Conservation (phyloP, 1,140 invertebrate genomes). For the Apis dorsata region DNA sequence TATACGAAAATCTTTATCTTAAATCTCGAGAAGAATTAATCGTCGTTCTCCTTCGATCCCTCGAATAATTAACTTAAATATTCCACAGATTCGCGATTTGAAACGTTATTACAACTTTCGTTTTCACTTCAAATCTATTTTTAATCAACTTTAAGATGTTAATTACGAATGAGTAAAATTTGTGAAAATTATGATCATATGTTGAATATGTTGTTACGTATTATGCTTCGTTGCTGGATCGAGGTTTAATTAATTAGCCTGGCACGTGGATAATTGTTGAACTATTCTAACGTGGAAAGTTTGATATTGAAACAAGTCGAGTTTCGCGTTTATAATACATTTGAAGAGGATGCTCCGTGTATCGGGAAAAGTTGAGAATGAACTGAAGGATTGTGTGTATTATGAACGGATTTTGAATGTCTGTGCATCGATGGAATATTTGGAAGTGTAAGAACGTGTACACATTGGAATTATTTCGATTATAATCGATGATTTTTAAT, state of each 20-base stretch:
- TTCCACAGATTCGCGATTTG: not conserved
- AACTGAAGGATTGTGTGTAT: not conserved
- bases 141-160: not conserved
- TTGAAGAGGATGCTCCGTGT: not conserved
- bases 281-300: not conserved
- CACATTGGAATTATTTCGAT: too few species aligned
- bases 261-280: not conserved
- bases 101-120: not conserved
- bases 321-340: not conserved
- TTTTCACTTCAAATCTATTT: not conserved
- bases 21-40: too few species aligned
- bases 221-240: not conserved
- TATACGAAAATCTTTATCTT: too few species aligned
- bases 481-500: too few species aligned
- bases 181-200: not conserved
- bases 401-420: not conserved
- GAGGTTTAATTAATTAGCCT: conserved; percentile 12
- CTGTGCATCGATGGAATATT: too few species aligned
- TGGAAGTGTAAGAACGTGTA: too few species aligned
- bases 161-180: too few species aligned
- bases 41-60: not conserved
- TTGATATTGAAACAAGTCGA: too few species aligned
- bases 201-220: not conserved
- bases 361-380: not conserved
- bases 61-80: not conserved